Conservation (phyloP, 53 echinoderm and acorn worm genomes). For the Mesocentrotus franciscanus region DNA sequence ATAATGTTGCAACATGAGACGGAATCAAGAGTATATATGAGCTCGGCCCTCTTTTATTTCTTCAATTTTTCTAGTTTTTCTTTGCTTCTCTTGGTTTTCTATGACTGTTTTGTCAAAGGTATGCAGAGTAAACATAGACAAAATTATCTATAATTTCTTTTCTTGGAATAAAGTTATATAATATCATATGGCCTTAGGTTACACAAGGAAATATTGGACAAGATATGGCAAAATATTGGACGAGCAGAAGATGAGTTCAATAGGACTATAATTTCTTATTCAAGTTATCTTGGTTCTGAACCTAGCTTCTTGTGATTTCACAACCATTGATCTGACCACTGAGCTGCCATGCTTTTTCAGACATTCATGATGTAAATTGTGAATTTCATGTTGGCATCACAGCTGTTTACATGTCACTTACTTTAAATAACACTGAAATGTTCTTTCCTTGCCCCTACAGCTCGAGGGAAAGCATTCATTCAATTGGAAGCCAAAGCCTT, state of each 20-base stretch:
- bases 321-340: not conserved
- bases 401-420: not conserved
- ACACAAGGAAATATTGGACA: no score
- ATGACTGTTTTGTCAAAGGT: no score
- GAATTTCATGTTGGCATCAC: not conserved
- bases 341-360: not conserved
- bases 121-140: no score
- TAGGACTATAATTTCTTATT: no score
- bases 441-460: slow-evolving; percentile 53
- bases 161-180: no score
- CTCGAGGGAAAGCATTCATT: slow-evolving; percentile 88
- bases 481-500: slow-evolving; percentile 78
- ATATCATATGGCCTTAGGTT: no score
- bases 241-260: no score
- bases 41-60: not conserved
- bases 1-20: no score
- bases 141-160: no score
- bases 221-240: no score
- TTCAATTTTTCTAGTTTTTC: not conserved
- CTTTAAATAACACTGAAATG: not conserved
- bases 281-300: not conserved
- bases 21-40: not conserved
- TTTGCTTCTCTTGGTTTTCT: not conserved
- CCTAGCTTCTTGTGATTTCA: not conserved
- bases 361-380: slow-evolving; percentile 15